Evolutionary conservation across 2,888 invertebrate genomes (phyloP), one percentile per base, ranked within the genome.

Genomic region (Aethes cnicana): DNA sequence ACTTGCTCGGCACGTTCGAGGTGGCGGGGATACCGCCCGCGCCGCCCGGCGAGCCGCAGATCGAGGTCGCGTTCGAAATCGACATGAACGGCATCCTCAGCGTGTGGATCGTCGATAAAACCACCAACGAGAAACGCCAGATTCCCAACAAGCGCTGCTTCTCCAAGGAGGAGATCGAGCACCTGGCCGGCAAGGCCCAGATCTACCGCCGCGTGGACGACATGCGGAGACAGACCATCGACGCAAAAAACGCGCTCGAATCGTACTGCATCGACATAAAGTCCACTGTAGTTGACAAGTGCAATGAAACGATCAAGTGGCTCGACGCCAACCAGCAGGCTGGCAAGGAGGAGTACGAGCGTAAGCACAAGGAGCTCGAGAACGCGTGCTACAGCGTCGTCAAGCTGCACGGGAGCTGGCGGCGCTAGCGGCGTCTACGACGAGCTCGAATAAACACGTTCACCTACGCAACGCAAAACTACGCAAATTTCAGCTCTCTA

Each of bases 51-150:
- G 97, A 94, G 57, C 97, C 93, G 59, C 97, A 93, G 86, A 98
- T 94, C 88, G 98, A 96, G 80, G 95, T 96, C 23, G 95, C 95
- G 39, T 96, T 96, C 78, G 95, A 94, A 73, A 95, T 95, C 68
- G 98, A 98, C 74, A 97, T 98, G 53, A 97, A 99, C 87, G 98
- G 98, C 72, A 98, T 98, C 82, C 90, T 99, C 59, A 98, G 98
- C 77, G 98, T 98, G 8, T 95, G 96, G 0, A 98, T 98, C 14
- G 88, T 95, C 21, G 97, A 98, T 88, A 97, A 98, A 86, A 96
- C 96, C 11, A 97, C 97, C 65, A 96, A 96, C 82, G 96, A 96
- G 81, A 95, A 95, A 77, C 96, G 96, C 88, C 96, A 96, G 86
- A 96, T 97, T 81, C 96, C 96, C 54, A 96, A 97, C 90, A 97